phyloP scores from a whole-genome alignment of 1,140 invertebrate genomes.

The Danaus melanippus region DNA sequence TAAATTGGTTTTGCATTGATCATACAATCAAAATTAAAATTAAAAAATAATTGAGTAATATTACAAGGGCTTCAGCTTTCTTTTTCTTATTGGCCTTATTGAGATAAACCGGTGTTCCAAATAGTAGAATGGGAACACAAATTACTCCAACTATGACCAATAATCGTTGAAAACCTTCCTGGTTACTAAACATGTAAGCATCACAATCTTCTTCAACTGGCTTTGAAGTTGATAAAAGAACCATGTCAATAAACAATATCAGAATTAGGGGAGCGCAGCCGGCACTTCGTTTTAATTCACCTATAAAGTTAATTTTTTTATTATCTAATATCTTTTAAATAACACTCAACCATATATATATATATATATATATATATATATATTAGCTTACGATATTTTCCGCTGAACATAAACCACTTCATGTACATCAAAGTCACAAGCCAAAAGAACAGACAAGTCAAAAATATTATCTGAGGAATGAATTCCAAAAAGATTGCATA shows the following conservation, averaged over 20 bases:
- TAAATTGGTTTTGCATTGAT: background rate
- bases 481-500: slow-evolving; percentile 86
- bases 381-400: slow-evolving; percentile 49
- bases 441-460: slow-evolving; percentile 88
- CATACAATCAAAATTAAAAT: background rate
- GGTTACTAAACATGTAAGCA: slow-evolving; percentile 79
- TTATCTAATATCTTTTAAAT: background rate
- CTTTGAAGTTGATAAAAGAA: slow-evolving; percentile 81
- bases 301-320: slow-evolving; percentile 19
- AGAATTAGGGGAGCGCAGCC: slow-evolving; percentile 88
- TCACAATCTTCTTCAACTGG: slow-evolving; percentile 56
- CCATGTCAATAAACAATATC: slow-evolving; percentile 94
- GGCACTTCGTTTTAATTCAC: slow-evolving; percentile 35
- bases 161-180: slow-evolving; percentile 81
- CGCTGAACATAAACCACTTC: slow-evolving; percentile 85
- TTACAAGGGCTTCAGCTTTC: slow-evolving; percentile 29
- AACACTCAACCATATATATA: background rate
- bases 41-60: slow-evolving; percentile 1
- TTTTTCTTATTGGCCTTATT: slow-evolving; percentile 75
- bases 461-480: slow-evolving; percentile 89
- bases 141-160: slow-evolving; percentile 85
- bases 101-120: slow-evolving; percentile 89
- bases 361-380: slow-evolving; percentile 3
- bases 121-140: slow-evolving; percentile 94
- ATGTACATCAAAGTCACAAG: slow-evolving; percentile 85